Conservation (phyloP, 2,797 vertebrate genomes). For the Hydrocynus forskahlii region DNA sequence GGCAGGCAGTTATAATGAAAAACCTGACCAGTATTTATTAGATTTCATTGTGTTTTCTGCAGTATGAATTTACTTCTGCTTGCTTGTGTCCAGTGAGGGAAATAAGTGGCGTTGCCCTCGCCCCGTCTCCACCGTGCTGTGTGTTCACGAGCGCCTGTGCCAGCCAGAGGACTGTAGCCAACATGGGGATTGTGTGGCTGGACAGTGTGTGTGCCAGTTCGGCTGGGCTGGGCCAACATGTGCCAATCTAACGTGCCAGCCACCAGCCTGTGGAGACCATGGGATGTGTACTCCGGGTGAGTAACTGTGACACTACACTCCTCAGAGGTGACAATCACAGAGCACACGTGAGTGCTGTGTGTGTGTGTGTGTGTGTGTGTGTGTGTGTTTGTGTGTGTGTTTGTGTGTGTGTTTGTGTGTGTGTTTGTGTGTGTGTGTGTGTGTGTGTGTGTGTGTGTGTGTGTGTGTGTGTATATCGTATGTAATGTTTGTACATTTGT, state of each 20-base stretch:
- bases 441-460: neutral
- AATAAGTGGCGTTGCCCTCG: slow-evolving; percentile 88
- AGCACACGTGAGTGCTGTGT: too few species aligned
- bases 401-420: neutral
- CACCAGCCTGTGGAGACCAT: slow-evolving; percentile 76
- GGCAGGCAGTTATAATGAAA: neutral
- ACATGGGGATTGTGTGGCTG: slow-evolving; percentile 80
- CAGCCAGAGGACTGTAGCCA: slow-evolving; percentile 79
- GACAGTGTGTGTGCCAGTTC: slow-evolving; percentile 76
- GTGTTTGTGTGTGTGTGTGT: neutral
- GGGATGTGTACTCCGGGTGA: slow-evolving; percentile 83
- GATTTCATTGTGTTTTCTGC: neutral
- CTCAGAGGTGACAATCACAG: neutral
- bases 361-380: too few species aligned
- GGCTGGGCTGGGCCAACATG: slow-evolving; percentile 79
- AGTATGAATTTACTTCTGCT: neutral
- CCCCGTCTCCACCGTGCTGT: slow-evolving; percentile 85
- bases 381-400: too few species aligned
- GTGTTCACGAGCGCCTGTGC: slow-evolving; percentile 83
- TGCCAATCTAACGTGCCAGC: slow-evolving; percentile 76
- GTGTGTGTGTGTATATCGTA: too few species aligned
- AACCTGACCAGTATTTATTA: neutral
- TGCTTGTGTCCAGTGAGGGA: slow-evolving; percentile 31
- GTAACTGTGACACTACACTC: slow-evolving; percentile 46
- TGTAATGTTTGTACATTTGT: too few species aligned